Base-by-base conservation (phyloP, 2,113 vertebrate genomes). In the Limanda limanda region DNA sequence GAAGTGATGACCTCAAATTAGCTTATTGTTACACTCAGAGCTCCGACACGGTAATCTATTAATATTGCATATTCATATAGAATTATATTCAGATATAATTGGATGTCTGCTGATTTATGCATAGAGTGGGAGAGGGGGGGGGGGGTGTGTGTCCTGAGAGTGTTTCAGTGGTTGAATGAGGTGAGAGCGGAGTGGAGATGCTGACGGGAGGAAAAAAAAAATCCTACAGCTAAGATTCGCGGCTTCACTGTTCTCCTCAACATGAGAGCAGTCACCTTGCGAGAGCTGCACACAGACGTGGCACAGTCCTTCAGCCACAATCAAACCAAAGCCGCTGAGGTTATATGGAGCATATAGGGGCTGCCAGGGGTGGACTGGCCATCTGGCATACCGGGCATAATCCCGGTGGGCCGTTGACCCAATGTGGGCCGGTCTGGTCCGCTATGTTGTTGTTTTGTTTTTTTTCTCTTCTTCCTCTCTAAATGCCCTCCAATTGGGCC, bases 1-100 rank as follows among this genome's bases (percentile, higher is more conserved):
- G 68, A 82, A 42, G 27, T 18, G 66, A 68, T 78, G 81, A 88
- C 81, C 83, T 85, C 68, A 67, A 78, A 82, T 79, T 63, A 55
- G 52, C 59, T 76, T 83, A 61, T 70, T 86, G 71, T 74, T 74
- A 72, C 47, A 54, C 57, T 17, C 17, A 76, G 73, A 83, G 76
- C 51, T 85, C 85, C 77, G 71, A 42, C 79, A 83, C 82, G 84
- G 78, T 76, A 66, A 89, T 88, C 70, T 69, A 89, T 91, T 86
- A 89, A 92, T 89, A 87, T 87, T 92, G 74, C 76, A 91, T 85
- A 79, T 83, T 85, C 77, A 76, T 84, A 83, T 89, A 79, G 82
- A 91, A 90, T 86, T 81, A 82, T 88, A 79, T 81, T 90, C 73
- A 82, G 84, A 88, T 90, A 91, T 89, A 90, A 89, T 90, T 87